Conservation (phyloP, 2,888 invertebrate species). For the Drymonia ruficornis region DNA sequence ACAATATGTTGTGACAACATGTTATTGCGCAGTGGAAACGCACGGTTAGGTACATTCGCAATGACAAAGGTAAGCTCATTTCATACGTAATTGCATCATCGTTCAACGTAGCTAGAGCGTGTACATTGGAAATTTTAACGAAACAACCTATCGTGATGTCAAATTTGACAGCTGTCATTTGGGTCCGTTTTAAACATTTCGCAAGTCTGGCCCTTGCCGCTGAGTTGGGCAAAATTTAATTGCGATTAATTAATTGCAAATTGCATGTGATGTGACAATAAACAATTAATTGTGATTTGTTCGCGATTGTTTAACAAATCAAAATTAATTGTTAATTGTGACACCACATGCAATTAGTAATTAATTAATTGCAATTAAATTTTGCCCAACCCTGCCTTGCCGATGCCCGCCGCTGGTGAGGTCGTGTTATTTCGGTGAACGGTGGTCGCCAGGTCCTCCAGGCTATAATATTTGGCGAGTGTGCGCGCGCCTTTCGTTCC, state of each 20-base stretch:
- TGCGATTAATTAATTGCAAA: too few species aligned
- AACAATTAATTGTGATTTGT: too few species aligned
- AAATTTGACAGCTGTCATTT: conserved; percentile 6
- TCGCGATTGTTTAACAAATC: too few species aligned
- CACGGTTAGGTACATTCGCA: too few species aligned
- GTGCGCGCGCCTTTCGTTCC: conserved; percentile 62
- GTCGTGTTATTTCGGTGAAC: conserved; percentile 76
- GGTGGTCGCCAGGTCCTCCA: conserved; percentile 68
- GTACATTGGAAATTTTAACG: too few species aligned
- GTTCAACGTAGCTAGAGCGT: not conserved
- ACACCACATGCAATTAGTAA: too few species aligned
- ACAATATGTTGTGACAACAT: too few species aligned
- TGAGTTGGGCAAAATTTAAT: not conserved
- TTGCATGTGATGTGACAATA: too few species aligned
- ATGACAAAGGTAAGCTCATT: not conserved
- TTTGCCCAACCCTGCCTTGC: too few species aligned
- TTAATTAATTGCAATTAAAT: too few species aligned
- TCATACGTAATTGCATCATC: not conserved
- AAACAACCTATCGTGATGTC: not conserved
- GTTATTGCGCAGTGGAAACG: too few species aligned
- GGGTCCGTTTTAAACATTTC: not conserved
- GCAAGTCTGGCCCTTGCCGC: not conserved
- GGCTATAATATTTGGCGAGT: conserved; percentile 74
- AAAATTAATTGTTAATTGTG: too few species aligned
- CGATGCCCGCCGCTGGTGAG: conserved; percentile 45